Evolutionary conservation across 2,113 vertebrate species (phyloP).

Genomic region (mouse (Mus musculus)): GRCm39 chr4:31775001-31775500

Average conservation of each 20-base stretch:
- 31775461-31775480: background rate
- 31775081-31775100: background rate
- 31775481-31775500: background rate
- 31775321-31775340: background rate
- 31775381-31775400: conserved; percentile 58
- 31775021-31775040: background rate
- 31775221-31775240: background rate
- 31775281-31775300: no score
- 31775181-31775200: background rate
- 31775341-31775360: conserved; percentile 11
- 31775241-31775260: background rate
- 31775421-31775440: conserved; percentile 57
- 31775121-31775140: conserved; percentile 43
- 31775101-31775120: background rate
- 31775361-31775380: conserved; percentile 42
- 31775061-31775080: background rate
- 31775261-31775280: background rate
- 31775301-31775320: background rate
- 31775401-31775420: conserved; percentile 11
- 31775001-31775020: background rate
- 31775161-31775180: background rate
- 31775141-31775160: background rate
- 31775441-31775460: background rate
- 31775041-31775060: background rate
- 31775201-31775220: background rate